Evolutionary conservation across 23 tunicate species (phyloP).

Genomic region (Trididemnum nubilum): DNA sequence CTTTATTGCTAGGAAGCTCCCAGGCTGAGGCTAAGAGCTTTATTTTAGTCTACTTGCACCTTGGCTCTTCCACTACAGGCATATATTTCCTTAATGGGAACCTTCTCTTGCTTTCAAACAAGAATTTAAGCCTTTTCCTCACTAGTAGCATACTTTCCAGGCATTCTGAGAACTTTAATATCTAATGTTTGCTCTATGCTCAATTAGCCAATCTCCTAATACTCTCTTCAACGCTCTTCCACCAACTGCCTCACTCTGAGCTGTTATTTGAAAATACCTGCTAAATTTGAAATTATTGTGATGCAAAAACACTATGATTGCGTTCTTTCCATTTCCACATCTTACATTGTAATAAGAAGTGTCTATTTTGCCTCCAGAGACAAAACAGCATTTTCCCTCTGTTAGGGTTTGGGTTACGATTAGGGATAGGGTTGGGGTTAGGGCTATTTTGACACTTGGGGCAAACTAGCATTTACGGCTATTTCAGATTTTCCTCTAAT

Average conservation of each 20-base stretch:
- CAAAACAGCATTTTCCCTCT: no score
- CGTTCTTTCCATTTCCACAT: constrained; percentile 1
- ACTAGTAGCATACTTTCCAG: background rate
- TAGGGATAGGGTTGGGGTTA: no score
- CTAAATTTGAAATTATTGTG: background rate
- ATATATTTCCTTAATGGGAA: background rate
- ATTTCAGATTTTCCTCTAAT: no score
- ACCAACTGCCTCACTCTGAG: background rate
- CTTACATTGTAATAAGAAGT: no score
- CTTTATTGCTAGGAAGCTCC: background rate
- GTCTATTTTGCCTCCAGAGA: no score
- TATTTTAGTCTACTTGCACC: background rate
- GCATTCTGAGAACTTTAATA: background rate
- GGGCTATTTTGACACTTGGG: no score
- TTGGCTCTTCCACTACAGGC: background rate
- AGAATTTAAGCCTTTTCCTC: background rate
- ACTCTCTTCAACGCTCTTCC: background rate
- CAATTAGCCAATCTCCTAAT: background rate
- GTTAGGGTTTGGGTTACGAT: no score
- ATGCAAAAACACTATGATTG: background rate
- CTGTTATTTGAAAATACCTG: background rate
- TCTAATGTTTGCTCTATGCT: background rate
- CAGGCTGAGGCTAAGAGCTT: background rate
- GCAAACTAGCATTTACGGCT: no score
- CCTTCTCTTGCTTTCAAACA: background rate